These are phyloP conservation scores for Vidua macroura DNA, from an alignment of 2,113 vertebrate species.

Conservation along the genomic window DNA sequence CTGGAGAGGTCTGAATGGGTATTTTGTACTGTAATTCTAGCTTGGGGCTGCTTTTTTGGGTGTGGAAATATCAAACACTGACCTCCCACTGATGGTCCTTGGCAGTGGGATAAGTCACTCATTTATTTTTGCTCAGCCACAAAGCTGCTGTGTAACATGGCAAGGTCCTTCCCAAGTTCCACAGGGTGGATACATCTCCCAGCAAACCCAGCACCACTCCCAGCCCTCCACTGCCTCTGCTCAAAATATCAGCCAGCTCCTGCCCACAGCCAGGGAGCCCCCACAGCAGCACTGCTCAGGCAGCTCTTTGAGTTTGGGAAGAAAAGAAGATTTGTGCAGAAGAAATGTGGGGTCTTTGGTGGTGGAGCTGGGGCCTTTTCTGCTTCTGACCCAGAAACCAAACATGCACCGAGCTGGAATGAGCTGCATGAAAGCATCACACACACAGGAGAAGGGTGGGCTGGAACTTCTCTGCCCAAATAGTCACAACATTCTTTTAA, in stretches of 20 bases:
- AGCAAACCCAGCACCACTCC: background rate
- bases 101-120: constrained; percentile 52
- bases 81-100: constrained; percentile 40
- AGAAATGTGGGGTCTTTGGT: background rate
- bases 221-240: background rate
- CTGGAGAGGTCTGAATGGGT: constrained; percentile 60
- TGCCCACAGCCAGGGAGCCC: background rate
- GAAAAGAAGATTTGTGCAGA: background rate
- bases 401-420: background rate
- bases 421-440: background rate
- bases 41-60: constrained; percentile 52
- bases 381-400: background rate
- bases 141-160: constrained; percentile 54
- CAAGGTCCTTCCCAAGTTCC: constrained; percentile 7
- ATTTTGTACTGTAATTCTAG: constrained; percentile 59
- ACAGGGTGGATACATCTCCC: background rate
- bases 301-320: background rate
- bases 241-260: background rate
- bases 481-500: background rate
- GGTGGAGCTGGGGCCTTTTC: background rate
- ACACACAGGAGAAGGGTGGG: background rate
- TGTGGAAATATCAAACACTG: constrained; percentile 65
- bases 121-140: constrained; percentile 43
- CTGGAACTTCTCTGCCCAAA: background rate
- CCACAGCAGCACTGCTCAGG: background rate